Evolutionary conservation across 2,888 invertebrate genomes (phyloP), one percentile per base, ranked within the genome.

Genomic region (Lacanobia oleracea): DNA sequence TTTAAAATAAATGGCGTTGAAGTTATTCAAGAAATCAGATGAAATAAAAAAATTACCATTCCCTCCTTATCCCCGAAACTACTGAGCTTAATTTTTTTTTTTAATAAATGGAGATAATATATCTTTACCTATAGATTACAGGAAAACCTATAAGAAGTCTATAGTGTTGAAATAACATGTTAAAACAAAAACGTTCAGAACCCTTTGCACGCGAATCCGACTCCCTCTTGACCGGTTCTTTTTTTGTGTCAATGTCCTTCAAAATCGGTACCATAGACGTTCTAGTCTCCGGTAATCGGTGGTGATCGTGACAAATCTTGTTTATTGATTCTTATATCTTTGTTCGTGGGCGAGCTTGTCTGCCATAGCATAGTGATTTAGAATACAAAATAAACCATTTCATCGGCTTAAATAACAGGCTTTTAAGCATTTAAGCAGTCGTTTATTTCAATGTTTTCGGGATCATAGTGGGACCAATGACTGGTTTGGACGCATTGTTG

Each of bases 261-360:
- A 72, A 21, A 45, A 37, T 65, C 18, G 16, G 16, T 27, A 16
- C n/a, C n/a, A 5, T 61, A 7, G 21, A n/a, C 4, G 14, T 33
- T 23, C 12, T 64, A 33, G 33, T 64, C 23, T 45, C 10, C 21
- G 21, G 7, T 51, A 43, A 74, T 33, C 43, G 27, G 23, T 57
- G 23, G 14, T 18, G 68, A 21, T 68, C 77, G 77, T 80, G 77
- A 77, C 77, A 64, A 61, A 63, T 80, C 63, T 40, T 77, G 77
- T 77, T 80, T 68, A 64, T 76, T 43, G 54, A 51, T 67, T 75
- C 68, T 80, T 77, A 75, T 12, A 56, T 23, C 63, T 60, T 40
- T 48, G 53, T 61, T 27, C n/a, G 75, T 63, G 59, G 76, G 63
- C 81, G 63, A 48, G 66, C 50, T 40, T 37, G 62, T 62, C 61